Base-by-base conservation (phyloP, 2,113 vertebrate genomes). In the Phalacrocorax brasilianus region DNA sequence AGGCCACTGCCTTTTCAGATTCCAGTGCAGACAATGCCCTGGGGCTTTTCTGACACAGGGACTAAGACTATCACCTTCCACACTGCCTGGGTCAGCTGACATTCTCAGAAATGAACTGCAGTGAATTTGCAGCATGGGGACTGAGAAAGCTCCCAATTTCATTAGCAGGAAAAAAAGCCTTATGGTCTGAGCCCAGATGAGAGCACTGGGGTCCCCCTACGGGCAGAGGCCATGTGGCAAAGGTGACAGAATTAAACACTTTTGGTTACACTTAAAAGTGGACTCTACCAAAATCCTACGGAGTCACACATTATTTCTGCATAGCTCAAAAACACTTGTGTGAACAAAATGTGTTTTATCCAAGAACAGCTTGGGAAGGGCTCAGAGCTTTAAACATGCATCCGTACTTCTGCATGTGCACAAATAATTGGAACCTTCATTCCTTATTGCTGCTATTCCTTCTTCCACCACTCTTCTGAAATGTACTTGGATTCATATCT, bases 291-390 rank as follows among this genome's bases (percentile, higher is more conserved):
- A 85, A 94, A 45, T 5, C 17, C 47, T 5, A 3, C 77, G 33
- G 5, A 50, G 7, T 70, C 55, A 20, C 17, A 15, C 4, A 1
- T 66, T 56, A 55, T 52, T 76, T 85, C 58, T 68, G n/a, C 24
- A 30, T 9, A 73, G 47, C 40, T 35, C 0, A 0, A 42, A 55
- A 55, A 15, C 42, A 27, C 22, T 22, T 75, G 35, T 0, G 11
- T 45, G 14, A 79, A 73, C 7, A 76, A 68, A 11, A 33, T 0
- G 2, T 27, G 42, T 50, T 91, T 73, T n/a, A 73, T 27, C 49
- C 23, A 27, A 44, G 20, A 85, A 61, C 14, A 77, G 26, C 62
- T 53, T 33, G 19, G 45, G n/a, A 91, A 88, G 18, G 47, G 20
- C 35, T 78, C 40, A 61, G 35, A 79, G 14, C 32, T 87, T 74